Evolutionary conservation across 2,888 invertebrate species (phyloP).

Genomic region (Harpagoxenus sublaevis): DNA sequence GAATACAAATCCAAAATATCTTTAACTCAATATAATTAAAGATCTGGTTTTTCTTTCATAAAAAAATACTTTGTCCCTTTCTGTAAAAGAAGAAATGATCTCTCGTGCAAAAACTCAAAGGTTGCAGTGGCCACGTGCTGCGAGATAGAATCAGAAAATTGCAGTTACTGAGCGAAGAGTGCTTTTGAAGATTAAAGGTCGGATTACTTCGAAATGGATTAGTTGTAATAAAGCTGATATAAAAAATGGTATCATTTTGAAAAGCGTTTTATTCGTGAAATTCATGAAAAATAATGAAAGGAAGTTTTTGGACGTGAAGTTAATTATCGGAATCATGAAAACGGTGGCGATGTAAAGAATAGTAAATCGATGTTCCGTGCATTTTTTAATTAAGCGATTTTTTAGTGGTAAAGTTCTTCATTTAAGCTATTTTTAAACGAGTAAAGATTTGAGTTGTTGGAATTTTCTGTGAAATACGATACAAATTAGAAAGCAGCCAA

Average conservation of each 20-base stretch:
- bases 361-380: background rate
- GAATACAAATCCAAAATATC: background rate
- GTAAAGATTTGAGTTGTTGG: background rate
- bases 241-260: constrained; percentile 34
- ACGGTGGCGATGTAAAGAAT: constrained; percentile 35
- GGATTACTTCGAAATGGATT: constrained; percentile 63
- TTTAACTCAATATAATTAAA: background rate
- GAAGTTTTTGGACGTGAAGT: constrained; percentile 34
- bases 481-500: background rate
- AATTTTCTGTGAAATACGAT: background rate
- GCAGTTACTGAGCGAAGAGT: constrained; percentile 36
- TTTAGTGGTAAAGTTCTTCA: constrained; percentile 1
- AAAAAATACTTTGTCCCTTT: background rate
- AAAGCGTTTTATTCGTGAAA: constrained; percentile 6
- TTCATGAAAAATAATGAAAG: background rate
- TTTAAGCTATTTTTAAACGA: constrained; percentile 2
- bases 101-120: constrained; percentile 19
- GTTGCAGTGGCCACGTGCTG: constrained; percentile 5
- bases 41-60: background rate
- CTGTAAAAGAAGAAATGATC: background rate
- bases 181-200: constrained; percentile 54
- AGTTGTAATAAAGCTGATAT: constrained; percentile 64
- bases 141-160: constrained; percentile 45
- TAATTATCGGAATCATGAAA: constrained; percentile 45
- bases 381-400: constrained; percentile 12